Conservation (phyloP, 2,113 vertebrate species). For the Mustela nigripes region DNA sequence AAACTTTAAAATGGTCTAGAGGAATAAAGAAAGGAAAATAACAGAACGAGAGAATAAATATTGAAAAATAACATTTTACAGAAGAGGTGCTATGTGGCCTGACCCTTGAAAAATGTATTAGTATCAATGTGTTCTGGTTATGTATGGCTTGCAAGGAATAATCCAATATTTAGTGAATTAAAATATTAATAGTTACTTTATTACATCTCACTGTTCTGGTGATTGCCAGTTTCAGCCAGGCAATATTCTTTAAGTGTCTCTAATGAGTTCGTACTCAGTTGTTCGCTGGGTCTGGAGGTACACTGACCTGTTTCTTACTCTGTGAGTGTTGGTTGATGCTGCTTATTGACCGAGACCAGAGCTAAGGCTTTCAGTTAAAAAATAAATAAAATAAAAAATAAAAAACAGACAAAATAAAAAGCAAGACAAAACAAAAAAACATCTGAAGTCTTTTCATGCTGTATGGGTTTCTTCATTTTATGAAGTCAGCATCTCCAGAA, state of each 20-base stretch:
- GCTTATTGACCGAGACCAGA: not conserved
- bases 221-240: not conserved
- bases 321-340: not conserved
- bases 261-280: not conserved
- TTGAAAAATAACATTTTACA: not conserved
- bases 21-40: not conserved
- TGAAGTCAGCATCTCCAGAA: not conserved
- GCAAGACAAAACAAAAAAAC: not conserved
- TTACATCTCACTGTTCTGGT: not conserved
- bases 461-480: not conserved
- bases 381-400: not conserved
- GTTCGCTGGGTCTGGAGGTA: no score
- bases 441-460: not conserved
- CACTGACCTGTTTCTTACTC: not conserved
- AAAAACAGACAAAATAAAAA: not conserved
- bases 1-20: not conserved
- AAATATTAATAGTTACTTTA: not conserved
- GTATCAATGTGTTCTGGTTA: not conserved
- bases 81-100: not conserved
- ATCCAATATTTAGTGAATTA: not conserved
- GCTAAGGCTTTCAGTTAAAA: fast-evolving
- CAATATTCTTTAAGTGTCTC: not conserved
- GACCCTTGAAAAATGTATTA: not conserved
- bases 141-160: not conserved
- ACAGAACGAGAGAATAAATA: not conserved